Percentiles rank a stretch among this genome's conserved stretches.
phyloP scores from a whole-genome alignment of 2,113 vertebrate species.

The Philantomba maxwellii region DNA sequence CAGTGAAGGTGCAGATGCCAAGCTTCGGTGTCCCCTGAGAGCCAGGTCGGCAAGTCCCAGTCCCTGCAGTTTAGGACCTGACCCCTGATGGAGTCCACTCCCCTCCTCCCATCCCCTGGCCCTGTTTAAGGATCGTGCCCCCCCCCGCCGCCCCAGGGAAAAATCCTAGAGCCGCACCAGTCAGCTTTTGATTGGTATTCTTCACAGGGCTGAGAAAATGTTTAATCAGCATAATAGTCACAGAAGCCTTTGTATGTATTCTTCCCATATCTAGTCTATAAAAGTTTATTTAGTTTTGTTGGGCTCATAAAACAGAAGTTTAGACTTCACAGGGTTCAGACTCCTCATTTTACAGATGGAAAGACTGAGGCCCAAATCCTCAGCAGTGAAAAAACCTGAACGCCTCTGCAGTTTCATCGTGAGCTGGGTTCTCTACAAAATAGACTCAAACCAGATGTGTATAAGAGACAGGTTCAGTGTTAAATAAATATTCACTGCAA shows the following conservation, averaged over 20 bases:
- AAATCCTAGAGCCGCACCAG: too few relatives aligned
- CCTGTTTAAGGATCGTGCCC: rapidly evolving
- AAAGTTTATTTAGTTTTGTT: neutral
- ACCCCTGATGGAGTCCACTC: too few relatives aligned
- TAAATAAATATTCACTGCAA: constrained; percentile 18
- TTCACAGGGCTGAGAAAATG: neutral
- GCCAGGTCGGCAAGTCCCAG: neutral
- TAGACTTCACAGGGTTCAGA: neutral
- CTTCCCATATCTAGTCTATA: neutral
- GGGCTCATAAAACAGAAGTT: neutral
- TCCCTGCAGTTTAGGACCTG: rapidly evolving
- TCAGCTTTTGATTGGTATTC: neutral
- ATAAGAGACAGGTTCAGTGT: too few relatives aligned
- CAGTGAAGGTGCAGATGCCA: too few relatives aligned
- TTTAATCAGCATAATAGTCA: neutral
- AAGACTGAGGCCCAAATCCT: neutral
- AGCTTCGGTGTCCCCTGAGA: neutral
- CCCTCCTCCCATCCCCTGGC: too few relatives aligned
- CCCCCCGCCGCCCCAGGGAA: rapidly evolving
- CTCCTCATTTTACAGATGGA: neutral
- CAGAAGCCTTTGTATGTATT: neutral
- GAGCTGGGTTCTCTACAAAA: neutral
- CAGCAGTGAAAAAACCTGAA: neutral
- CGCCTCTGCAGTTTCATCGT: rapidly evolving
- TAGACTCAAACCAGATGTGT: rapidly evolving